Percentiles rank a stretch among this genome's conserved stretches.
phyloP scores from a whole-genome alignment of 2,888 invertebrate species.

The Brenthis ino region DNA sequence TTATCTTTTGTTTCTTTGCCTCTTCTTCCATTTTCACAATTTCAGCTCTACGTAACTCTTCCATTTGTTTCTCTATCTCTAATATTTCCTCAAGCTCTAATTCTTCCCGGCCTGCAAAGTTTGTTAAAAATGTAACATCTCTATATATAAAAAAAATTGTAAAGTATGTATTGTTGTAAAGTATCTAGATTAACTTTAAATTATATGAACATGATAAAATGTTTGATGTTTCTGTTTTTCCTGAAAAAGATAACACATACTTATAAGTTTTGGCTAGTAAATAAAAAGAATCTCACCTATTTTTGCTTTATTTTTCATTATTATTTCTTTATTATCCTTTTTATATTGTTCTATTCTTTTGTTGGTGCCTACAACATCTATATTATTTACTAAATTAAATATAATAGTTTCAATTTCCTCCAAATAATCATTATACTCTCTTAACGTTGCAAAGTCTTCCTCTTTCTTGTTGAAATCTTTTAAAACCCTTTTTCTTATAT shows the following conservation, averaged over 20 bases:
- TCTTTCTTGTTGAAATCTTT: conserved; percentile 97
- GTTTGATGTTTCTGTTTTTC: too few species aligned
- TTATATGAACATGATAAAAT: too few species aligned
- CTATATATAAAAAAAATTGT: background rate
- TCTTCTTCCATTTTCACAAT: conserved; percentile 85
- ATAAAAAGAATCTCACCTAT: conserved; percentile 67
- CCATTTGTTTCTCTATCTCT: conserved; percentile 90
- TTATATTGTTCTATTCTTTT: conserved; percentile 95
- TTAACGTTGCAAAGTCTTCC: conserved; percentile 92
- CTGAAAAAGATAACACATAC: background rate
- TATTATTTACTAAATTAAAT: conserved; percentile 94
- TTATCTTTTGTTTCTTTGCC: conserved; percentile 90
- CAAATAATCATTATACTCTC: conserved; percentile 97
- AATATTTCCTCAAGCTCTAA: conserved; percentile 92
- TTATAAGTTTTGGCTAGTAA: background rate
- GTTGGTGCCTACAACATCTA: conserved; percentile 93
- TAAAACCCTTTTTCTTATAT: conserved; percentile 93
- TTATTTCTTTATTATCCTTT: conserved; percentile 92
- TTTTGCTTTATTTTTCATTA: conserved; percentile 90
- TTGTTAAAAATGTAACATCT: background rate
- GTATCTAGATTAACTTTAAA: too few species aligned
- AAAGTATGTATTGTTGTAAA: too few species aligned
- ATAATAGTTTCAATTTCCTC: conserved; percentile 97
- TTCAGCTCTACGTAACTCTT: conserved; percentile 88
- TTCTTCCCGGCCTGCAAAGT: conserved; percentile 86